These are phyloP conservation scores for Sesia apiformis DNA, from an alignment of 2,888 invertebrate species.

Conservation along the genomic window DNA sequence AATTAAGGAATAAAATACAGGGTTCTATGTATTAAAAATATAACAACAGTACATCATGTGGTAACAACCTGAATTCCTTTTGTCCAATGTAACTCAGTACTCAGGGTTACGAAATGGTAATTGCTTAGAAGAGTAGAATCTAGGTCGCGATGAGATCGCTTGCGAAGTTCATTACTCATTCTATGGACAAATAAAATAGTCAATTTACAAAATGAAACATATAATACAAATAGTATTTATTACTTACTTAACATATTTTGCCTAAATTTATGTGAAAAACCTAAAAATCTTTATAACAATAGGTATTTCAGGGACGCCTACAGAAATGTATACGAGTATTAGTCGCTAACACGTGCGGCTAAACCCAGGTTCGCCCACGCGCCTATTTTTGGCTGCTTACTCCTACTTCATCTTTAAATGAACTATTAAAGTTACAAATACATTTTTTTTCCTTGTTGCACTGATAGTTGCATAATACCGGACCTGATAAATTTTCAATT, in stretches of 20 bases:
- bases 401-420: slow-evolving; percentile 5
- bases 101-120: slow-evolving; percentile 10
- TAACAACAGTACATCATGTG: not conserved
- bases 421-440: slow-evolving; percentile 8
- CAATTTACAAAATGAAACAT: too few relatives aligned
- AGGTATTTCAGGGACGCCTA: not conserved
- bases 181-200: not conserved
- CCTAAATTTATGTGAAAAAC: too few relatives aligned
- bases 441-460: slow-evolving; percentile 1
- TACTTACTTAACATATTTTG: too few relatives aligned
- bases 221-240: too few relatives aligned
- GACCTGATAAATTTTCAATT: too few relatives aligned
- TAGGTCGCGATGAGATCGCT: slow-evolving; percentile 9
- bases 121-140: slow-evolving; percentile 8
- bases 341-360: slow-evolving; percentile 12
- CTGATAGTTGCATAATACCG: too few relatives aligned
- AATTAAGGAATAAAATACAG: too few relatives aligned
- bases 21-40: too few relatives aligned
- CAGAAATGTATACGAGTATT: not conserved
- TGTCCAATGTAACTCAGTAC: not conserved
- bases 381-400: slow-evolving; percentile 20
- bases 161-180: not conserved
- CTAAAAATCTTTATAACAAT: too few relatives aligned
- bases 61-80: not conserved
- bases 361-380: slow-evolving; percentile 27